A percentile compares a stretch with the other conserved stretches of the same genome.
These are phyloP conservation scores for Parthenolecanium corni DNA, from an alignment of 2,888 invertebrate species.

Conservation along the genomic window DNA sequence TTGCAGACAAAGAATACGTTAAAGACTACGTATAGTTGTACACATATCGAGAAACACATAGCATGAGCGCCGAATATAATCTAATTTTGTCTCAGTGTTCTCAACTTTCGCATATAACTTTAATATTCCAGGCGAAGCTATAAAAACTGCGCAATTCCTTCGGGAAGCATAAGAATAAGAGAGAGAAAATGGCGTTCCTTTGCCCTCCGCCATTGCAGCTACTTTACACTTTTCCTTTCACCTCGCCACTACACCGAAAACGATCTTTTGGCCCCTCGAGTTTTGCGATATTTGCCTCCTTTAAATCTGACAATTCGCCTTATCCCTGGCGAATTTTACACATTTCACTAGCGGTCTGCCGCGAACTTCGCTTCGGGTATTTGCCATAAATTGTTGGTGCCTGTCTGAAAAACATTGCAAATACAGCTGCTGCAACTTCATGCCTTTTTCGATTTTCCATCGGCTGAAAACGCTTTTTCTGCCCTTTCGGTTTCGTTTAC, in stretches of 20 bases:
- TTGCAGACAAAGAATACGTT: too few relatives aligned
- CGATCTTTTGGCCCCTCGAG: too few relatives aligned
- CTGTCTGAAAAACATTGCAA: background rate
- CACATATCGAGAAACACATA: background rate
- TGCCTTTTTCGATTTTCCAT: background rate
- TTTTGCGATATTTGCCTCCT: constrained; percentile 8
- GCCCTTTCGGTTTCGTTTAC: background rate
- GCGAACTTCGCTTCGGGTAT: constrained; percentile 3
- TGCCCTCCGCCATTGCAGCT: too few relatives aligned
- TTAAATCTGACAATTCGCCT: constrained; percentile 20
- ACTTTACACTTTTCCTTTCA: constrained; percentile 12
- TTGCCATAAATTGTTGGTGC: constrained; percentile 13
- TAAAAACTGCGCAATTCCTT: constrained; percentile 20
- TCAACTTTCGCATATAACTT: constrained; percentile 20
- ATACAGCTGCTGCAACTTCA: background rate
- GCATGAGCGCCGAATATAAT: background rate
- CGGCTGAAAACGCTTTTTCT: background rate
- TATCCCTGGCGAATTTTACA: background rate
- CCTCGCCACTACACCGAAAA: too few relatives aligned
- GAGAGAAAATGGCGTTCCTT: background rate
- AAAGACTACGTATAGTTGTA: background rate
- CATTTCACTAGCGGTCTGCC: constrained; percentile 12
- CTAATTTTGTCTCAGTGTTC: constrained; percentile 13
- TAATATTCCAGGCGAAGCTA: constrained; percentile 20
- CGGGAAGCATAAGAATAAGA: constrained; percentile 19